A percentile compares a stretch with the other conserved stretches of the same genome.
Evolutionary conservation across 2,797 vertebrate species (phyloP).

Genomic region (Eidolon dupreanum): DNA sequence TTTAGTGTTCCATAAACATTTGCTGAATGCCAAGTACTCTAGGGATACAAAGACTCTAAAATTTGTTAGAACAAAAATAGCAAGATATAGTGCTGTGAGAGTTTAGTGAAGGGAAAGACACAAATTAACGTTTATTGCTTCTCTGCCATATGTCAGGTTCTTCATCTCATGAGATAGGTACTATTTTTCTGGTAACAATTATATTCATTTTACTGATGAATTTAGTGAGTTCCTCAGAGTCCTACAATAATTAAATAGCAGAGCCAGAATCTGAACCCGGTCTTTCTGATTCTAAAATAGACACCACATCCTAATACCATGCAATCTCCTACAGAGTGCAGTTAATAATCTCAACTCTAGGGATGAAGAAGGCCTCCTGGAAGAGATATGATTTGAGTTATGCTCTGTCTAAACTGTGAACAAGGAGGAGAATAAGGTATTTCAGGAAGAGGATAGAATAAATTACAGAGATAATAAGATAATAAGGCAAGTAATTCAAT

Average conservation of each 20-base stretch:
- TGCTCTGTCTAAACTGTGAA: neutral
- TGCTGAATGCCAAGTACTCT: neutral
- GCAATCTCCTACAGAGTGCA: neutral
- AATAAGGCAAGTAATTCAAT: neutral
- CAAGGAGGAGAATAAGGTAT: neutral
- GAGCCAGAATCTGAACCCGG: neutral
- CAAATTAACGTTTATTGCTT: neutral
- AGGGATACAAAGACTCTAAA: neutral
- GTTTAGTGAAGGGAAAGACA: neutral
- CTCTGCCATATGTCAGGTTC: neutral
- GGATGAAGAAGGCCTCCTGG: neutral
- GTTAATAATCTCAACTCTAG: neutral
- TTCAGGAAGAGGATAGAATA: neutral
- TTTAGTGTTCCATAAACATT: neutral
- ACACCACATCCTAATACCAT: neutral
- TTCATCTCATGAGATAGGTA: neutral
- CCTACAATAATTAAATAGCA: neutral
- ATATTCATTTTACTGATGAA: neutral
- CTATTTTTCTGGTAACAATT: neutral
- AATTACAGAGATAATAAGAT: neutral
- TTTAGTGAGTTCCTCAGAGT: neutral
- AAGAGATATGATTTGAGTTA: neutral
- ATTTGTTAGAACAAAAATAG: neutral
- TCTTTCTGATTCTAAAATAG: conserved; percentile 11
- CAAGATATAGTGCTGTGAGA: neutral